Base-by-base conservation (phyloP, 2,888 invertebrate species). In the Philopedon plagiatum region DNA sequence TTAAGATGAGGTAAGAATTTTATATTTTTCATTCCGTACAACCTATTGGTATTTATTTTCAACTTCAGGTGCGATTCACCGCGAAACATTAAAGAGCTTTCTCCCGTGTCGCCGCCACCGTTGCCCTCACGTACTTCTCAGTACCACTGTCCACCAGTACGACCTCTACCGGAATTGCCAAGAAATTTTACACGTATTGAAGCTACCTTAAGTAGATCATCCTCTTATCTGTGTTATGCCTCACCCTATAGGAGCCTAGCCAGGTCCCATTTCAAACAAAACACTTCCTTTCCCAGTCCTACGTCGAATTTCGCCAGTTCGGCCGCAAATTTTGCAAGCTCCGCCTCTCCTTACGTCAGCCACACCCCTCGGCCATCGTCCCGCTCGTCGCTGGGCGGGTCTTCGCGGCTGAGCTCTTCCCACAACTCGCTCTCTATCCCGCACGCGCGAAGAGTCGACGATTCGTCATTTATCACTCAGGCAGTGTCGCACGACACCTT, bases 401-500 rank as follows among this genome's bases (percentile, higher is more conserved):
- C 94, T 4, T 89, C 90, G n/a, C 90, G 94, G 2, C 87, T 94
- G 15, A 94, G 94, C 51, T 94, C 94, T 82, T 94, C 94, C 69
- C 94, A 95, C 84, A 95, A 94, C 83, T 95, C 94, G 0, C 87
- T 95, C 71, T 91, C 92, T 75, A 87, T 90, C 44, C 88, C 89
- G 13, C 89, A 90, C 18, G 90, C 92, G 72, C 92, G 93, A 80
- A 93, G 92, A 85, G 91, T 90, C 0, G 94, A 94, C 81, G 95
- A 95, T 83, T 94, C 94, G 18, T 94, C 91, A 81, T 95, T 95
- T 83, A 95, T 95, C 76, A 95, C 94, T 0, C 94, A 94, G 82
- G 95, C 95, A 32, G 94, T 95, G 87, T 95, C 94, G 0, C 95
- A 95, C 81, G 95, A 95, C 81, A 92, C 94, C 1, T 87, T 95